Percentiles rank a stretch among this genome's conserved stretches.
Conservation (phyloP, 2,113 vertebrate species). For the Calidris pugnax region DNA sequence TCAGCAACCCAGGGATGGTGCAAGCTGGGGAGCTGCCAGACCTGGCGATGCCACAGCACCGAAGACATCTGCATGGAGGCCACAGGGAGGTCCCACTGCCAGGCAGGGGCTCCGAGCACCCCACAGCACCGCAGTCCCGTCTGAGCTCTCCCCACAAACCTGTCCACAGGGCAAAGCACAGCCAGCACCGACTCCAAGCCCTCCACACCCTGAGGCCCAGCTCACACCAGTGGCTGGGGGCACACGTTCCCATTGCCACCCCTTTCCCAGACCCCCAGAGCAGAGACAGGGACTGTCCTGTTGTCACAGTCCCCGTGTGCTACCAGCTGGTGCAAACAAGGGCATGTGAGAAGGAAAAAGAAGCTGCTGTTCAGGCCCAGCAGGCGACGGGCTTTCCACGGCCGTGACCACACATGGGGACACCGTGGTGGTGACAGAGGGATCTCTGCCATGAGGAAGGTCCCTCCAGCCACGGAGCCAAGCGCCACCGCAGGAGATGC, state of each 20-base stretch:
- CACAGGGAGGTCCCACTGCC: neutral
- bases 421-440: fast-evolving
- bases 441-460: neutral
- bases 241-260: neutral
- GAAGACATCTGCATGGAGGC: neutral
- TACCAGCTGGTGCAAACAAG: neutral
- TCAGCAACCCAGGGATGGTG: no score
- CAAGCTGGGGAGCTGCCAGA: neutral
- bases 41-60: no score
- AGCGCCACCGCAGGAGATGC: neutral
- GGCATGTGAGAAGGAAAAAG: neutral
- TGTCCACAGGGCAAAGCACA: neutral
- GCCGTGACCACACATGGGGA: no score
- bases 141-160: neutral
- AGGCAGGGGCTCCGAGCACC: neutral
- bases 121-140: neutral
- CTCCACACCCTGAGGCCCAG: neutral
- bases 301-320: neutral
- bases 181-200: neutral
- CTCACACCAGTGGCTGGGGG: no score
- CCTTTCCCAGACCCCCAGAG: neutral
- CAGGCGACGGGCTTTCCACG: no score
- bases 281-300: neutral
- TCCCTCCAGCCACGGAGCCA: neutral
- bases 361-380: neutral